Conservation (phyloP, 2,888 invertebrate species). For the Tortrix viridana region DNA sequence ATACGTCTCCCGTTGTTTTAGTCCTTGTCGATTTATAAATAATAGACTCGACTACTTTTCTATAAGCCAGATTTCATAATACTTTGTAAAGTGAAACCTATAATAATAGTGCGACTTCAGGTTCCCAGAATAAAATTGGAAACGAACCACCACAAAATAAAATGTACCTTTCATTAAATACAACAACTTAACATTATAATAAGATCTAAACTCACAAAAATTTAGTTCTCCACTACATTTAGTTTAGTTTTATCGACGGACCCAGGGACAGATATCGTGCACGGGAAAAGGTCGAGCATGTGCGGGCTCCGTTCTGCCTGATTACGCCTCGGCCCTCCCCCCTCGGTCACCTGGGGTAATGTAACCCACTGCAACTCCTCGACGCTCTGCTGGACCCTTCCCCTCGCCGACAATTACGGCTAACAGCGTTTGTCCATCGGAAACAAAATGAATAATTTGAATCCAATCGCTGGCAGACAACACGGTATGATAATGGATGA, state of each 20-base stretch:
- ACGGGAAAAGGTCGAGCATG: conserved; percentile 32
- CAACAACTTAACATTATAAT: too few species aligned
- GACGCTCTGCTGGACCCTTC: conserved; percentile 7
- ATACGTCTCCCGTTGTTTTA: too few species aligned
- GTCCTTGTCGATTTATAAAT: too few species aligned
- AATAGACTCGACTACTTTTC: too few species aligned
- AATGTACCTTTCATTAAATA: too few species aligned
- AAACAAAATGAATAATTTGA: conserved; percentile 38
- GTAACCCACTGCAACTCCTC: conserved; percentile 30
- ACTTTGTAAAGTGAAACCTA: too few species aligned
- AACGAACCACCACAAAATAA: too few species aligned
- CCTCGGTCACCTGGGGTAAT: conserved; percentile 31
- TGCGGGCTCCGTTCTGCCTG: conserved; percentile 29
- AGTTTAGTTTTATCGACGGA: conserved; percentile 22
- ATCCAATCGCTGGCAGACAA: conserved; percentile 31
- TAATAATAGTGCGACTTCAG: too few species aligned
- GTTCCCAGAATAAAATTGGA: too few species aligned
- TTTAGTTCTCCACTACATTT: conserved; percentile 13
- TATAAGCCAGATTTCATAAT: too few species aligned
- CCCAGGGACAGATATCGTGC: conserved; percentile 24
- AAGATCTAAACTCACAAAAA: conserved; percentile 13
- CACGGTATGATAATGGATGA: conserved; percentile 37
- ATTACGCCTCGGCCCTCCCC: conserved; percentile 8
- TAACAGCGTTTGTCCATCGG: conserved; percentile 38
- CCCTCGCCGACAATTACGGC: conserved; percentile 29